These are phyloP conservation scores for Dendrolimus houi DNA, from an alignment of 2,888 invertebrate species.

Conservation along the genomic window DNA sequence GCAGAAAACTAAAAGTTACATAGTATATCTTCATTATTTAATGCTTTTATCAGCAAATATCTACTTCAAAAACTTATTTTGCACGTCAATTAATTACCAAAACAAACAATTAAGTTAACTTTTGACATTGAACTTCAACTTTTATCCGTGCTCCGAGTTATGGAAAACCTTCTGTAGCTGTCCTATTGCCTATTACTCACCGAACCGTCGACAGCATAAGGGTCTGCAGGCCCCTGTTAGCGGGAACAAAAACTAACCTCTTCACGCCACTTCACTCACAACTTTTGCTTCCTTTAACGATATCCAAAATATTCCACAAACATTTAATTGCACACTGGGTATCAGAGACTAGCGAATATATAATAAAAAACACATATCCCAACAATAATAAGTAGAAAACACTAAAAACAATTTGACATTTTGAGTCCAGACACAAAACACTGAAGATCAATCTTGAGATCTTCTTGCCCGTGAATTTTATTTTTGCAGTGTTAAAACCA, in stretches of 20 bases:
- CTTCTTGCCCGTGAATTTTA: neutral
- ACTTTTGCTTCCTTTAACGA: neutral
- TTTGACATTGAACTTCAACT: neutral
- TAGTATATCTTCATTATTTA: slow-evolving; percentile 3
- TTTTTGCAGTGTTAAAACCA: slow-evolving; percentile 2
- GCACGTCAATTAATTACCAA: slow-evolving; percentile 4
- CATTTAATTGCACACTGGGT: slow-evolving; percentile 10
- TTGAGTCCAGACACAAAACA: slow-evolving; percentile 22
- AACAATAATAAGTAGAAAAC: slow-evolving; percentile 41
- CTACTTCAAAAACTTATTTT: neutral
- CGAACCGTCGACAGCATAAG: slow-evolving; percentile 51
- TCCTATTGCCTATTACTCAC: slow-evolving; percentile 69
- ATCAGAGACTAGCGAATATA: slow-evolving; percentile 6
- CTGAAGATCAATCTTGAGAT: neutral
- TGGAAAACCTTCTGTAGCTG: slow-evolving; percentile 48
- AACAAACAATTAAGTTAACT: slow-evolving; percentile 6
- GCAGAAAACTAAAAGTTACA: neutral
- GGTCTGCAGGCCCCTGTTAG: slow-evolving; percentile 44
- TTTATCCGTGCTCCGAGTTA: slow-evolving; percentile 13
- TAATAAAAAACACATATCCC: slow-evolving; percentile 11
- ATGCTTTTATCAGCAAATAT: neutral
- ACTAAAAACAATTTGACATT: slow-evolving; percentile 59
- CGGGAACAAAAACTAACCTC: slow-evolving; percentile 72
- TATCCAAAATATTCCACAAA: slow-evolving; percentile 5
- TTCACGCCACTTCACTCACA: slow-evolving; percentile 4